Conservation (phyloP, 2,113 vertebrate species). For the Otis tarda region DNA sequence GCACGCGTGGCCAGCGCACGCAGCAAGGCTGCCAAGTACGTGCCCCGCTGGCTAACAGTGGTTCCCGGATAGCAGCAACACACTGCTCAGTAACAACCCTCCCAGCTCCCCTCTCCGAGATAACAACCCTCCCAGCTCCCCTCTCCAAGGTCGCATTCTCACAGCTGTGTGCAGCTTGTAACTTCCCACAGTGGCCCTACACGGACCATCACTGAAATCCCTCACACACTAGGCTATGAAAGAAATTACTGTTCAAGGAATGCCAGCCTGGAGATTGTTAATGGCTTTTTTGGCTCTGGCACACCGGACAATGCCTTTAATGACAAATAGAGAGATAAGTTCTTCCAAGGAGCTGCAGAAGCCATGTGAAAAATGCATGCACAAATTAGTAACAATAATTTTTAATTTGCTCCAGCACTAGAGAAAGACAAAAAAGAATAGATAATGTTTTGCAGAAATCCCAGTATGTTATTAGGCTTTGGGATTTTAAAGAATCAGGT, state of each 20-base stretch:
- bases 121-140: too few species aligned
- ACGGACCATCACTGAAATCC: too few species aligned
- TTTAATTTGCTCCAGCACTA: background rate
- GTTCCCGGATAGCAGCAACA: too few species aligned
- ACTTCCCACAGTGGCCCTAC: too few species aligned
- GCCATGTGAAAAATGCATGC: background rate
- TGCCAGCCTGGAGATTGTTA: background rate
- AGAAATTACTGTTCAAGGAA: background rate
- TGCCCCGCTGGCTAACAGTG: too few species aligned
- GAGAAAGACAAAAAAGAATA: background rate
- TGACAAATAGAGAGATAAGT: background rate
- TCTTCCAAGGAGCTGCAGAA: background rate
- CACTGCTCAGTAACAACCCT: too few species aligned
- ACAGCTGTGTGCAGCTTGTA: too few species aligned
- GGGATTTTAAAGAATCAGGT: background rate
- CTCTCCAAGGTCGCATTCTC: too few species aligned
- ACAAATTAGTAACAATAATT: background rate
- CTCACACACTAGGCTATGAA: background rate
- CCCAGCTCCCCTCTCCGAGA: too few species aligned
- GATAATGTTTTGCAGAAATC: background rate
- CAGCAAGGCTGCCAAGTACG: too few species aligned
- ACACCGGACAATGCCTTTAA: background rate
- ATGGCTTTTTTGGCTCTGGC: background rate
- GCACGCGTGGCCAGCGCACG: too few species aligned
- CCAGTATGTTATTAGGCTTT: background rate